These are phyloP conservation scores for Saguinus midas DNA, from an alignment of 2,113 vertebrate species.

Conservation along the genomic window DNA sequence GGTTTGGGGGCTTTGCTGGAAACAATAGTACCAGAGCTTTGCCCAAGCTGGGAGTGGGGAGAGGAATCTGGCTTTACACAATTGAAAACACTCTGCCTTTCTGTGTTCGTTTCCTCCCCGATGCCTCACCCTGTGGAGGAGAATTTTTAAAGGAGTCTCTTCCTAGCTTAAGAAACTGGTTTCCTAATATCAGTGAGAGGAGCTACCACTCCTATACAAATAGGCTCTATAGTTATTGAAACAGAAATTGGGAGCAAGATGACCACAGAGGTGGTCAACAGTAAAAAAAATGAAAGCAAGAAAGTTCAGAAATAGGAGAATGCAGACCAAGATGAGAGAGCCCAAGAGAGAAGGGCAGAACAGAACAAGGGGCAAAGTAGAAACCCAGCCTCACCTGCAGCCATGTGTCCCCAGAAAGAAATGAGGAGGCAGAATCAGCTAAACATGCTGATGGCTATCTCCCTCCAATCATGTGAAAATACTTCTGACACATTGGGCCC, in stretches of 20 bases:
- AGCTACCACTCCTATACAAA: background rate
- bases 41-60: background rate
- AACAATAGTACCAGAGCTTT: background rate
- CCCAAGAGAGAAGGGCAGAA: background rate
- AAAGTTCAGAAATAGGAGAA: background rate
- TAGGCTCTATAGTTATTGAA: background rate
- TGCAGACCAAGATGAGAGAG: background rate
- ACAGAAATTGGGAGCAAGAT: background rate
- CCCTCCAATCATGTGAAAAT: background rate
- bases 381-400: background rate
- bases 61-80: background rate
- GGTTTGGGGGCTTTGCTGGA: slow-evolving; percentile 36
- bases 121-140: accelerated
- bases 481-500: background rate
- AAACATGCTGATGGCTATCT: background rate
- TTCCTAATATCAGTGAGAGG: background rate
- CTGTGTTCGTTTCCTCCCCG: background rate
- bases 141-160: slow-evolving; percentile 9
- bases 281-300: no score
- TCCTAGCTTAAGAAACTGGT: background rate
- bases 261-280: no score
- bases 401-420: background rate
- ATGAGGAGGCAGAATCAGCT: background rate
- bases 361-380: background rate
- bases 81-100: background rate